Evolutionary conservation across 2,113 vertebrate species (phyloP), one percentile per base, ranked within the genome.

Genomic region (Arvicanthis niloticus): DNA sequence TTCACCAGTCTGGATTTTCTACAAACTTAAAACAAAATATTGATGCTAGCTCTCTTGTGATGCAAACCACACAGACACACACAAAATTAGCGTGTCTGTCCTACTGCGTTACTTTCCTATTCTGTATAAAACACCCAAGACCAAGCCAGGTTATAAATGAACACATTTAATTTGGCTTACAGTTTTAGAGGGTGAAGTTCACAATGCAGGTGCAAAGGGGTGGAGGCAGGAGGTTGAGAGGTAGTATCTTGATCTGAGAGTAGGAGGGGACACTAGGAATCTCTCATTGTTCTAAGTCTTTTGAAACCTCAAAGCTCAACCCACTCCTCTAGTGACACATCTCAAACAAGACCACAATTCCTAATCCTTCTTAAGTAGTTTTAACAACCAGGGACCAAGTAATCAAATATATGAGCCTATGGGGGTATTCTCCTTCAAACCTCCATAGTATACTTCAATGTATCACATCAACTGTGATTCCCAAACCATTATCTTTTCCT

Each of bases 401-500:
- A 60, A 40, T 58, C 12, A 60, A 82, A 29, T 42, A 60, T 42
- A 84, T 84, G 81, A 84, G 1, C n/a, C n/a, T 60, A 29, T n/a
- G 12, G 12, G 11, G 56, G 11, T 6, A 60, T 82, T 42, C 81
- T 42, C 24, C 56, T 84, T 84, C n/a, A 42, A 17, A 42, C 13
- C 81, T 60, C 22, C 26, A 58, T 11, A 40, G 17, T 93, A 67
- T 60, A 53, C 91, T 91, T 80, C 93, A 91, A 89, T 73, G 84
- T 5, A 16, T 45, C 22, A 34, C 68, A 3, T 80, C 24, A 93
- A 40, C 45, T 91, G 7, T 62, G 17, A 73, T 65, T 87, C 51
- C 21, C 89, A 87, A 72, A 56, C n/a, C 11, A 34, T n/a, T 82
- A 4, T 82, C 77, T 91, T 19, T 31, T 56, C 48, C n/a, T 11